phyloP scores from a whole-genome alignment of 2,113 vertebrate genomes.

The Oxyruncus cristatus region DNA sequence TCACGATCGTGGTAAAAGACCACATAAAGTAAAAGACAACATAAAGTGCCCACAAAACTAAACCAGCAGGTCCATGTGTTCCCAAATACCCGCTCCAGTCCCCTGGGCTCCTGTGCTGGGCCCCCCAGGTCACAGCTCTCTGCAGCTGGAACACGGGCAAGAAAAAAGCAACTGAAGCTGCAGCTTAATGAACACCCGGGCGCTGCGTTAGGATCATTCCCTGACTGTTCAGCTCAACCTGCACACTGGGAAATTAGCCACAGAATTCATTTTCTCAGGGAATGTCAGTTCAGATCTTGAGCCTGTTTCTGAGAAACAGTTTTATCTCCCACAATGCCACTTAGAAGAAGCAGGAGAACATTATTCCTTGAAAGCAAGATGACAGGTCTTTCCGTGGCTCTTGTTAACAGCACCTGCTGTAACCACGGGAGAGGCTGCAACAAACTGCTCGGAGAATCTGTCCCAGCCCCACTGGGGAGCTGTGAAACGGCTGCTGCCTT shows the following conservation, averaged over 20 bases:
- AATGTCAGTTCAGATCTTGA: neutral
- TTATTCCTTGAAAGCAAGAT: neutral
- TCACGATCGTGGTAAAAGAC: neutral
- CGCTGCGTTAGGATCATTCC: neutral
- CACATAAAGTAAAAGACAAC: neutral
- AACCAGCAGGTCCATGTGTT: fast-evolving
- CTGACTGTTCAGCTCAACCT: neutral
- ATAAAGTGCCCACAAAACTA: neutral
- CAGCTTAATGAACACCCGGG: neutral
- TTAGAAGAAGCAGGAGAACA: neutral
- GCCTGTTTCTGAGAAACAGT: neutral
- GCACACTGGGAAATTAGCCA: neutral
- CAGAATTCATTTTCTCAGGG: neutral
- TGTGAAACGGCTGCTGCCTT: fast-evolving
- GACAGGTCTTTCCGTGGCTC: neutral
- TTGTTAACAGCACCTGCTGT: fast-evolving
- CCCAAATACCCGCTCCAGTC: fast-evolving
- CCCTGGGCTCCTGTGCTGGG: fast-evolving
- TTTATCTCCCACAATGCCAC: neutral
- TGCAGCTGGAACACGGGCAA: neutral
- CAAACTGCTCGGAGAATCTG: fast-evolving
- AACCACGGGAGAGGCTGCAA: neutral
- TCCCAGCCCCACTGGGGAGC: neutral
- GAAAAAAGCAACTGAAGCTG: neutral
- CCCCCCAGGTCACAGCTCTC: neutral